A percentile compares a stretch with the other conserved stretches of the same genome.
These are phyloP conservation scores for Pomacea canaliculata DNA, from an alignment of 2,888 invertebrate genomes.

Conservation along the genomic window DNA sequence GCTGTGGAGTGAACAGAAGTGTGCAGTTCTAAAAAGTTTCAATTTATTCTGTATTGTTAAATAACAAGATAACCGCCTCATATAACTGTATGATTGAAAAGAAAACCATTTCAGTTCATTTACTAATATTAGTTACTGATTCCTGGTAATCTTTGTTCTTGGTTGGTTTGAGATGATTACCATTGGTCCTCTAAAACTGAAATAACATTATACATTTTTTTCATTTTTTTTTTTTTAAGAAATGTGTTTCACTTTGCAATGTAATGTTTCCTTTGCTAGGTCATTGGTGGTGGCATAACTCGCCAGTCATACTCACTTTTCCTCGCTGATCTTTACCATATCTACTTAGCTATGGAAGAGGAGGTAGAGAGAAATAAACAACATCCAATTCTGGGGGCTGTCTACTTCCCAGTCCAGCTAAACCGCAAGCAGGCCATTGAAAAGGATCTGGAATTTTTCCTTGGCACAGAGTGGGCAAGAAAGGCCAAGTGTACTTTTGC, in stretches of 20 bases:
- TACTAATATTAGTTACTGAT: no score
- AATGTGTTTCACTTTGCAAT: no score
- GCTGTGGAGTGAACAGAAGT: no score
- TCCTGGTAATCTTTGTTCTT: no score
- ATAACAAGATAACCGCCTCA: no score
- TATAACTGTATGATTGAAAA: no score
- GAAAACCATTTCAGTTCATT: no score
- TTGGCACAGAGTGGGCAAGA: constrained; percentile 39
- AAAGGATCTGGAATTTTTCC: constrained; percentile 40
- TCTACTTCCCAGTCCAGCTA: constrained; percentile 31
- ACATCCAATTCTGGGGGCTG: constrained; percentile 28
- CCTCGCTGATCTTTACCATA: constrained; percentile 42
- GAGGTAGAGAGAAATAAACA: constrained; percentile 29
- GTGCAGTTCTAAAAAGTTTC: no score
- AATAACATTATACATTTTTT: not conserved
- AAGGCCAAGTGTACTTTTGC: constrained; percentile 27
- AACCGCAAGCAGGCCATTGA: constrained; percentile 35
- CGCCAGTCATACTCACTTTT: constrained; percentile 28
- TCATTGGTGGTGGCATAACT: constrained; percentile 13
- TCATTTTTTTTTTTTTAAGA: not conserved
- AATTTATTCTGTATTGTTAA: no score
- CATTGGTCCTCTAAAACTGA: no score
- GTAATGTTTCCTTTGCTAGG: not conserved
- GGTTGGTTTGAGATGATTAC: no score
- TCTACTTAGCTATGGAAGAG: constrained; percentile 43